Base-by-base conservation (phyloP, 64 coral and sea anemone species). In the Montipora foliosa region DNA sequence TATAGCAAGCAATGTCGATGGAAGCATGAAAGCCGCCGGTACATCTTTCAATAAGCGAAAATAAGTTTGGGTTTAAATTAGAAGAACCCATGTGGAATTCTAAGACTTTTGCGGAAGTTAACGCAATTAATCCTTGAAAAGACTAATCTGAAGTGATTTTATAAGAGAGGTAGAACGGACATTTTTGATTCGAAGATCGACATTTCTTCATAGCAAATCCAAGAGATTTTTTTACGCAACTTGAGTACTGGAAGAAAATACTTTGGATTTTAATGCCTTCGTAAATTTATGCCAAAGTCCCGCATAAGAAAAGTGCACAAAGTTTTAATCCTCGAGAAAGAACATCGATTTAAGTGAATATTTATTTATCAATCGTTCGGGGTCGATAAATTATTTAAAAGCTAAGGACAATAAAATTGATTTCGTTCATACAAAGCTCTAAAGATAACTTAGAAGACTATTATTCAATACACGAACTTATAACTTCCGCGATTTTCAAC, bases 1-100 rank as follows among this genome's bases (percentile, higher is more conserved):
- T 71, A 71, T 21, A 71, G 68, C 68, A 71, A 71, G 68, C 82
- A 86, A 86, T 86, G 82, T 71, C 82, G 71, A 62, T 8, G n/a
- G 71, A 70, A 86, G 82, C 82, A 86, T 71, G 67, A 60, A 84
- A 45, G 9, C 81, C 81, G 17, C 59, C 81, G 47, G 64, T 64
- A 5, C 20, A 48, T 19, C 13, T 47, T 22, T 76, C 8, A 10
- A 2, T 4, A 46, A 45, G 10, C 17, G 16, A 49, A 50, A 48
- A 71, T 19, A 71, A n/a, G 17, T 20, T 24, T 21, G 21, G 17
- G 20, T 12, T n/a, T 68, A 17, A 17, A 17, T 13, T 68, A 16
- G 13, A 68, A 68, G 64, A 68, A 68, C 37, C 37, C 8, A 17
- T 2, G 53, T 57, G 11, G 11, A 57, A 57, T 57, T 57, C 6